A percentile compares a stretch with the other conserved stretches of the same genome.
phyloP scores from a whole-genome alignment of 2,113 vertebrate species.

The Cryptomyrus ogoouensis region DNA sequence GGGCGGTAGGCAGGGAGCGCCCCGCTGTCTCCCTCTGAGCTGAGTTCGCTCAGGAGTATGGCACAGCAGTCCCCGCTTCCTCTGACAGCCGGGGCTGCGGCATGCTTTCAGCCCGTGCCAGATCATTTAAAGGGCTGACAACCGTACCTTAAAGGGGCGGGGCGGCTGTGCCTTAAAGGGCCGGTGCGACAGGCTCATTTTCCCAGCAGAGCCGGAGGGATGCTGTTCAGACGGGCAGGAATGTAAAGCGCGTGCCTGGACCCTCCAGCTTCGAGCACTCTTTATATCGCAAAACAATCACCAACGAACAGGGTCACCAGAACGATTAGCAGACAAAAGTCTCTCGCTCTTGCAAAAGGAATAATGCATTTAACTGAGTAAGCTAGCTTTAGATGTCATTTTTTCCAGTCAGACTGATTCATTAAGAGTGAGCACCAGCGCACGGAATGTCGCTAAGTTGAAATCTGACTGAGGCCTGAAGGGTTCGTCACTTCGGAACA shows the following conservation, averaged over 20 bases:
- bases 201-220: neutral
- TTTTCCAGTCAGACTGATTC: neutral
- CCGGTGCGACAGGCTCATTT: neutral
- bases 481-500: neutral
- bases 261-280: neutral
- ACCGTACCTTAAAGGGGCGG: neutral
- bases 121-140: constrained; percentile 10
- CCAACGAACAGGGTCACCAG: neutral
- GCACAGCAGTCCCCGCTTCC: neutral
- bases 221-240: neutral
- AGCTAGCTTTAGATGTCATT: neutral
- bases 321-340: neutral
- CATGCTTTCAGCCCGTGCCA: neutral
- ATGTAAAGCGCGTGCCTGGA: neutral
- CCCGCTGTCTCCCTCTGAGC: neutral
- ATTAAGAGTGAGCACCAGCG: neutral
- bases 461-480: neutral
- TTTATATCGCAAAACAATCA: neutral
- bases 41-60: neutral
- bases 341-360: neutral
- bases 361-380: neutral
- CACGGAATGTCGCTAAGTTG: neutral
- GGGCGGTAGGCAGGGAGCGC: neutral
- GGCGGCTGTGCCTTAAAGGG: neutral
- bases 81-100: neutral